phyloP scores from a whole-genome alignment of 2,797 vertebrate species.

The Lacerta bilineata region DNA sequence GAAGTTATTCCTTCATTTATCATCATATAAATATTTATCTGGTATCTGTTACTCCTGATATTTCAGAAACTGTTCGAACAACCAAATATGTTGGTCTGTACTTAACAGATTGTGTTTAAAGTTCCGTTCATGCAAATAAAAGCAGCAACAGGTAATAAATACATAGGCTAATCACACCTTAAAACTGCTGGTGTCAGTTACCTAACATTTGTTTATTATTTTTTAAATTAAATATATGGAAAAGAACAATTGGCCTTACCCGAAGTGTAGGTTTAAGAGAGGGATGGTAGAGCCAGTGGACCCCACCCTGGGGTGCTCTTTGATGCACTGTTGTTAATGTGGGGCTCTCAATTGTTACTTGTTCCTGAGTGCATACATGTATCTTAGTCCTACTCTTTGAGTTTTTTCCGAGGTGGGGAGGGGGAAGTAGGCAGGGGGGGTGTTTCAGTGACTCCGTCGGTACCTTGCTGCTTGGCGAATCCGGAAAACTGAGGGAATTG shows the following conservation, averaged over 20 bases:
- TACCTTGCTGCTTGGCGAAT: no score
- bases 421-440: no score
- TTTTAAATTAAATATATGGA: background rate
- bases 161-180: background rate
- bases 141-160: background rate
- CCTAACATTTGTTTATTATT: background rate
- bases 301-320: no score
- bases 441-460: background rate
- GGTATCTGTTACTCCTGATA: background rate
- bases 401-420: no score
- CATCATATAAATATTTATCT: background rate
- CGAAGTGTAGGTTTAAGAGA: no score
- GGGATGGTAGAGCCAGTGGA: no score
- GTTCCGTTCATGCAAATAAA: background rate
- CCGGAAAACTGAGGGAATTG: no score
- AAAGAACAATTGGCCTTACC: no score
- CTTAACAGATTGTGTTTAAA: background rate
- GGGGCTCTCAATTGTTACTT: no score
- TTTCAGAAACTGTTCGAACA: background rate
- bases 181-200: background rate
- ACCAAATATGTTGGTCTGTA: background rate
- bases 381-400: no score
- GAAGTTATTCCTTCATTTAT: background rate
- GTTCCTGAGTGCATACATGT: no score
- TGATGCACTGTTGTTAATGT: no score